Conservation (phyloP, 2,797 vertebrate species). For the Ceryle rudis region DNA sequence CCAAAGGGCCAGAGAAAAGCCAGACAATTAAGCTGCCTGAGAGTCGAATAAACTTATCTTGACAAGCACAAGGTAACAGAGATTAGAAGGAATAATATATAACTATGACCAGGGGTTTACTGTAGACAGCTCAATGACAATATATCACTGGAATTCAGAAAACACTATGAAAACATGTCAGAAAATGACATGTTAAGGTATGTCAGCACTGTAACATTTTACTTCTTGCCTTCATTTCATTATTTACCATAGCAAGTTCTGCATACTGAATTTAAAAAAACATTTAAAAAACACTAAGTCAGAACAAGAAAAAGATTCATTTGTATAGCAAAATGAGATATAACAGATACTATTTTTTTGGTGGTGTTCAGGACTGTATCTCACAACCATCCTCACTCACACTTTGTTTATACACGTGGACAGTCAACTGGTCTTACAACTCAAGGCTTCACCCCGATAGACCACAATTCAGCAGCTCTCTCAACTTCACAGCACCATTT, state of each 20-base stretch:
- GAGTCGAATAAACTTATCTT: constrained; percentile 14
- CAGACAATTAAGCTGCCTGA: neutral
- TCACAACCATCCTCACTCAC: neutral
- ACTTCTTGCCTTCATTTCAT: neutral
- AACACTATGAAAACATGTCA: neutral
- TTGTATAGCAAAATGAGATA: neutral
- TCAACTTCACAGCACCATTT: neutral
- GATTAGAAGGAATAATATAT: neutral
- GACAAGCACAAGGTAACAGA: constrained; percentile 42
- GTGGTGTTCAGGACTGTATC: neutral
- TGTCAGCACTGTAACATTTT: neutral
- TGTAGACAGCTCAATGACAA: neutral
- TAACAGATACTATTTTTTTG: neutral
- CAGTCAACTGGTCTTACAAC: neutral
- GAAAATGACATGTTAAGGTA: neutral
- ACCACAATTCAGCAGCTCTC: neutral
- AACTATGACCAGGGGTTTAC: neutral
- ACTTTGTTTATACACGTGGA: neutral
- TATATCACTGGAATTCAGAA: neutral
- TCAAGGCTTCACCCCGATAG: neutral
- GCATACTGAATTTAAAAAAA: neutral
- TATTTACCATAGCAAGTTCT: neutral
- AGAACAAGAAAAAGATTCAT: neutral
- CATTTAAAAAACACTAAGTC: neutral
- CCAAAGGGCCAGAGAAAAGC: neutral